Percentiles rank a stretch among this genome's conserved stretches.
These are phyloP conservation scores for Petromus typicus DNA, from an alignment of 2,113 vertebrate species.

Conservation along the genomic window DNA sequence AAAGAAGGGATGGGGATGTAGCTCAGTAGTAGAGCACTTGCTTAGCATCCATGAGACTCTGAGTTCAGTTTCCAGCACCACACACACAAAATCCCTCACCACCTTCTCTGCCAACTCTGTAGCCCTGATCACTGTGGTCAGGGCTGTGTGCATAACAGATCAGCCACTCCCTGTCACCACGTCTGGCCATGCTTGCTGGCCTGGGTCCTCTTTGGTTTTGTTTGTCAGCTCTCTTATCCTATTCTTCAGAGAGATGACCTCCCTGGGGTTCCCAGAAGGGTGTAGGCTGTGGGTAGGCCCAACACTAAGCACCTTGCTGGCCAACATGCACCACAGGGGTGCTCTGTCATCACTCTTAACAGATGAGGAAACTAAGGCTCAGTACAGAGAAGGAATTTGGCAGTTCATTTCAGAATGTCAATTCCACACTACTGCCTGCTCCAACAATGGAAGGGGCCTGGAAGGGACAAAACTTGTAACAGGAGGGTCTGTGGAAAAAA, in stretches of 20 bases:
- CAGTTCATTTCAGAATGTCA: not conserved
- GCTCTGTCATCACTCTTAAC: not conserved
- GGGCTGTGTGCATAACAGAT: not conserved
- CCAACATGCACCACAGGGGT: too few species aligned
- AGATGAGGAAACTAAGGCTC: not conserved
- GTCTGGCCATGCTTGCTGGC: not conserved
- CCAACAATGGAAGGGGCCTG: not conserved
- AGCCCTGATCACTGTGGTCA: not conserved
- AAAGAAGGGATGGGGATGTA: not conserved
- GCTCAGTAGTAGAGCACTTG: not conserved
- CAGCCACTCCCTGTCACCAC: not conserved
- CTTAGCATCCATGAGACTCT: not conserved
- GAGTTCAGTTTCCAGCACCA: not conserved
- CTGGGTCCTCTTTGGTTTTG: not conserved
- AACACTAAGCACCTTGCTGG: not conserved
- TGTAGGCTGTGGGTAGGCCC: not conserved
- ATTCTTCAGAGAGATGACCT: not conserved
- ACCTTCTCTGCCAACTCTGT: not conserved
- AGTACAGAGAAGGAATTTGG: not conserved
- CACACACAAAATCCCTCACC: not conserved
- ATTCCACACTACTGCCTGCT: not conserved
- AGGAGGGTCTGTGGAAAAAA: not conserved
- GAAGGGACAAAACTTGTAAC: not conserved
- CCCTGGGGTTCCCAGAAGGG: not conserved
- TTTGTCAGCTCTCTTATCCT: not conserved